phyloP scores from a whole-genome alignment of 1,140 invertebrate species.

The Lanistes nyassanus region DNA sequence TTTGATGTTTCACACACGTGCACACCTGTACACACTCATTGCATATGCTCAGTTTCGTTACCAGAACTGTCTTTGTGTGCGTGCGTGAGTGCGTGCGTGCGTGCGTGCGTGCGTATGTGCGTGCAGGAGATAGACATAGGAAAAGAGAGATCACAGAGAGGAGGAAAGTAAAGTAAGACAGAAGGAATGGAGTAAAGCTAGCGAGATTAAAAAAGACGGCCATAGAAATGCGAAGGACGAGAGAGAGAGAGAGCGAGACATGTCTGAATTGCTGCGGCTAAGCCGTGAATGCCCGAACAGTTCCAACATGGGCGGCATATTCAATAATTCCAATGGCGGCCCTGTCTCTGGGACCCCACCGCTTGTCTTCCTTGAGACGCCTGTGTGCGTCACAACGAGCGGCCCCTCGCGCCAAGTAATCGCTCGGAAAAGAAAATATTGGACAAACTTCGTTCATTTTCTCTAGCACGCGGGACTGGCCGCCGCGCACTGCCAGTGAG shows the following conservation, averaged over 20 bases:
- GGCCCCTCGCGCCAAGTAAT: background rate
- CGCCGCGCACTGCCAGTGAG: no score
- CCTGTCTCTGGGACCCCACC: no score
- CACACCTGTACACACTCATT: background rate
- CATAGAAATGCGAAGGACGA: background rate
- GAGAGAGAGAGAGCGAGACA: background rate
- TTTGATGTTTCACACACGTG: background rate
- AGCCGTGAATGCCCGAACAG: background rate
- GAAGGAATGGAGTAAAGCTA: background rate
- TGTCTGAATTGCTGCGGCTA: background rate
- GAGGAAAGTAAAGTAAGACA: conserved; percentile 2
- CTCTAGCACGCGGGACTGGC: no score
- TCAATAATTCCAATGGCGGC: no score
- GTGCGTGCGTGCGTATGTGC: background rate
- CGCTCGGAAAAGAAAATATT: background rate
- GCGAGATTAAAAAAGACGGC: background rate
- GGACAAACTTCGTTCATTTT: background rate
- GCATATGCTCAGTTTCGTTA: background rate
- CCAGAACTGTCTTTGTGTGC: background rate
- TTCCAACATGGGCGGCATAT: background rate
- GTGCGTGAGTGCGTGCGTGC: background rate
- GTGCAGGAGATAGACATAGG: background rate
- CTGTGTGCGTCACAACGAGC: background rate
- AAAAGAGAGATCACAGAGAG: background rate
- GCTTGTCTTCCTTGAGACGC: background rate